Evolutionary conservation across 2,888 invertebrate genomes (phyloP).

Genomic region (Hecatera dysodea): DNA sequence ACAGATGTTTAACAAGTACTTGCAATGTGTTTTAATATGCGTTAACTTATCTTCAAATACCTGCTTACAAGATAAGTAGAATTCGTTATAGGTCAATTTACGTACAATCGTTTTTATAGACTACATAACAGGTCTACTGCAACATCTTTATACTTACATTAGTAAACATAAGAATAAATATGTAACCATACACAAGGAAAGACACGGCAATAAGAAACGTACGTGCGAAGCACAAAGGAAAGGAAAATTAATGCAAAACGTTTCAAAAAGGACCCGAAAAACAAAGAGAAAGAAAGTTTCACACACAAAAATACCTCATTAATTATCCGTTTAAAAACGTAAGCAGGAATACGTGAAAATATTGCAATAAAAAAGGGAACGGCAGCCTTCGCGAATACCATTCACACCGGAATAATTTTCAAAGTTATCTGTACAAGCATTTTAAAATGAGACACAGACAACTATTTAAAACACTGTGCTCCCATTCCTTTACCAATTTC

Average conservation of each 20-base stretch:
- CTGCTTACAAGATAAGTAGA: not conserved
- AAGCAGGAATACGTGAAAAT: slow-evolving; percentile 35
- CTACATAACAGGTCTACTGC: slow-evolving; percentile 13
- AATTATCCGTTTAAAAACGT: slow-evolving; percentile 53
- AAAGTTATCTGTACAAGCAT: slow-evolving; percentile 52
- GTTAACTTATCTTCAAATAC: not conserved
- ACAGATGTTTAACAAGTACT: slow-evolving; percentile 42
- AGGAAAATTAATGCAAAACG: slow-evolving; percentile 35
- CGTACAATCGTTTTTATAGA: slow-evolving; percentile 6
- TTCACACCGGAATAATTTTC: slow-evolving; percentile 50
- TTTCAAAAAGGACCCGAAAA: slow-evolving; percentile 39
- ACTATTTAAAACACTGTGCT: slow-evolving; percentile 63
- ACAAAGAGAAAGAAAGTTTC: slow-evolving; percentile 24
- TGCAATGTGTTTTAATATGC: slow-evolving; percentile 1
- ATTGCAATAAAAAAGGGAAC: slow-evolving; percentile 34
- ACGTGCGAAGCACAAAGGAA: slow-evolving; percentile 38
- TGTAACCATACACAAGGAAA: slow-evolving; percentile 23
- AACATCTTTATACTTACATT: slow-evolving; percentile 27
- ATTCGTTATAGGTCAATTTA: slow-evolving; percentile 13
- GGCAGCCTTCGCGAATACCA: slow-evolving; percentile 30
- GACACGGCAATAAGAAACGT: slow-evolving; percentile 29
- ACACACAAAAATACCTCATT: slow-evolving; percentile 50
- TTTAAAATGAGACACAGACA: slow-evolving; percentile 53
- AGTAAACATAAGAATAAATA: slow-evolving; percentile 13
- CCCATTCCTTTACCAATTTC: slow-evolving; percentile 59